Percentiles rank a stretch among this genome's conserved stretches.
Conservation (phyloP, 2,888 invertebrate genomes). For the Noctua pronuba region DNA sequence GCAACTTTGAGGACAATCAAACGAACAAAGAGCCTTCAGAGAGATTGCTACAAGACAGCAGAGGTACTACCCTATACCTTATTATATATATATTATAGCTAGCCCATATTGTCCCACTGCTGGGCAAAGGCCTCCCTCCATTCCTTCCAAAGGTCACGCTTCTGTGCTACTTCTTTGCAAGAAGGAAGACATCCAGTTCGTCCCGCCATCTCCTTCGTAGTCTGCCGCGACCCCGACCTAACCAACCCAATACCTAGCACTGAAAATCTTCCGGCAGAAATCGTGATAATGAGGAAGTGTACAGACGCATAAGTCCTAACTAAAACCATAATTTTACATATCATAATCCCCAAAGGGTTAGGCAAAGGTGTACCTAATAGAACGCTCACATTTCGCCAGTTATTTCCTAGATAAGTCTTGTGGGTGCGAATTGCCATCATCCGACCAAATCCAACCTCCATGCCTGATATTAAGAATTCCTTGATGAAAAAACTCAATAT, state of each 20-base stretch:
- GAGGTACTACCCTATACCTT: too few relatives aligned
- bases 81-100: too few relatives aligned
- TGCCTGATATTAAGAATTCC: neutral
- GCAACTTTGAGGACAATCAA: neutral
- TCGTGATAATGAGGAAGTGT: neutral
- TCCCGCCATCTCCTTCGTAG: too few relatives aligned
- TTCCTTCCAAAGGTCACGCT: too few relatives aligned
- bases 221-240: too few relatives aligned
- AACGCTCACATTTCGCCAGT: neutral
- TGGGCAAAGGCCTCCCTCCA: too few relatives aligned
- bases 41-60: too few relatives aligned
- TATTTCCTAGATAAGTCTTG: neutral
- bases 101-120: too few relatives aligned
- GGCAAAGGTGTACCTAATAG: neutral
- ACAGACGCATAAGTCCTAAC: neutral
- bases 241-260: too few relatives aligned
- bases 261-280: too few relatives aligned
- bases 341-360: neutral
- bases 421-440: neutral
- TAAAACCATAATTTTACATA: neutral
- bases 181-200: too few relatives aligned
- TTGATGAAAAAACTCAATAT: neutral
- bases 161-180: too few relatives aligned
- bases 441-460: neutral
- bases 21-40: neutral